Percentiles rank a stretch among this genome's conserved stretches.
phyloP scores from a whole-genome alignment of 2,888 invertebrate species.

The Lagria hirta region DNA sequence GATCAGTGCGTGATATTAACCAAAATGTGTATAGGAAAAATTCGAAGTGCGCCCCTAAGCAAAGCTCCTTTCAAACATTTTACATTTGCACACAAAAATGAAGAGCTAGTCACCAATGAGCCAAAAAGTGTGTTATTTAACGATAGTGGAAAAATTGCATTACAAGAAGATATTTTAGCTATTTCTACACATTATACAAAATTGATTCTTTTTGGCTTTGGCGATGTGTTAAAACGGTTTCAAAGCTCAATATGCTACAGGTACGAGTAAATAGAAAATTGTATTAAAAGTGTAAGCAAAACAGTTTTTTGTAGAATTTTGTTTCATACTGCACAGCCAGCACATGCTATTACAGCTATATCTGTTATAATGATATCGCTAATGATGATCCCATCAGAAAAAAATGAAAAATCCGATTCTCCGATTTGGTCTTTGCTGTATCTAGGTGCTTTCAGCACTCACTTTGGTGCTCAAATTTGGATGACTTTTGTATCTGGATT shows the following conservation, averaged over 20 bases:
- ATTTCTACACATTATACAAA: conserved; percentile 44
- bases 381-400: conserved; percentile 52
- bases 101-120: too few relatives aligned
- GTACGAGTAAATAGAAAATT: too few relatives aligned
- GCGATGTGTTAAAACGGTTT: conserved; percentile 35
- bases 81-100: too few relatives aligned
- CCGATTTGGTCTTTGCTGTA: conserved; percentile 66
- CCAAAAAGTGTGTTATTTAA: conserved; percentile 11
- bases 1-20: too few relatives aligned
- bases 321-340: conserved; percentile 74
- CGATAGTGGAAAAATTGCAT: conserved; percentile 24
- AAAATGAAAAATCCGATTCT: conserved; percentile 47
- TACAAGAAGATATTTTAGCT: conserved; percentile 41
- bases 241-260: conserved; percentile 42
- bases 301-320: conserved; percentile 62
- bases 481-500: conserved; percentile 91
- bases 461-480: conserved; percentile 88
- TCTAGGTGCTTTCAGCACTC: conserved; percentile 75
- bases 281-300: conserved; percentile 4
- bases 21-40: too few relatives aligned
- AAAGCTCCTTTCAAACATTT: too few relatives aligned
- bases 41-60: too few relatives aligned
- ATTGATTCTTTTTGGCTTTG: conserved; percentile 36
- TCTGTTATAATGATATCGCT: conserved; percentile 59
- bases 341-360: conserved; percentile 72